Evolutionary conservation across 2,113 vertebrate species (phyloP).

Genomic region (Albula glossodonta): DNA sequence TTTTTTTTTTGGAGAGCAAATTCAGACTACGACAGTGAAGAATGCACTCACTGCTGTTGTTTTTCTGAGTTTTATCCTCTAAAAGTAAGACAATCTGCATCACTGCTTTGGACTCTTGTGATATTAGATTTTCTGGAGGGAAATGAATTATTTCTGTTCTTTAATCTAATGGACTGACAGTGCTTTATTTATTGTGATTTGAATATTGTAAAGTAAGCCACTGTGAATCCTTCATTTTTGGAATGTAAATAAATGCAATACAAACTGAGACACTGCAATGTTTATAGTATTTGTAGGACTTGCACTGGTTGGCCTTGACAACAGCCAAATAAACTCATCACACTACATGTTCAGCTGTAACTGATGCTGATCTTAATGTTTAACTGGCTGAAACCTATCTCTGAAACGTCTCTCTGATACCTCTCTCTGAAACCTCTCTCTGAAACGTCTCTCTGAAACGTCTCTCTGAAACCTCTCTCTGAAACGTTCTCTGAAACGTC

Average conservation of each 20-base stretch:
- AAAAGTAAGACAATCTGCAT: background rate
- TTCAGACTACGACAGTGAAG: constrained; percentile 17
- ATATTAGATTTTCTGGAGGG: background rate
- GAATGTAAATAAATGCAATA: background rate
- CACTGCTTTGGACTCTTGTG: background rate
- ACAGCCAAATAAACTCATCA: background rate
- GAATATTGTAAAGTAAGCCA: no score
- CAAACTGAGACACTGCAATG: background rate
- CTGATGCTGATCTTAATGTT: background rate
- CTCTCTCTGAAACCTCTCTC: no score
- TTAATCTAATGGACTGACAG: background rate
- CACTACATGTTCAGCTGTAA: background rate
- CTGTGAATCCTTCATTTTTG: no score
- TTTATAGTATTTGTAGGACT: background rate
- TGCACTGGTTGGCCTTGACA: background rate
- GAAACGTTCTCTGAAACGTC: no score
- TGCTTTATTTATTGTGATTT: no score
- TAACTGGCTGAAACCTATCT: background rate
- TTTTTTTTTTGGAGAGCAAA: constrained; percentile 34
- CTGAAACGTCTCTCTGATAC: no score
- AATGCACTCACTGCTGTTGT: background rate
- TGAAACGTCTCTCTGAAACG: no score
- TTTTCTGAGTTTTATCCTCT: background rate
- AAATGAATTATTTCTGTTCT: background rate
- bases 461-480: no score